Evolutionary conservation across 1,140 invertebrate genomes (phyloP), one percentile per base, ranked within the genome.

Genomic region (Leptinotarsa lineolata): DNA sequence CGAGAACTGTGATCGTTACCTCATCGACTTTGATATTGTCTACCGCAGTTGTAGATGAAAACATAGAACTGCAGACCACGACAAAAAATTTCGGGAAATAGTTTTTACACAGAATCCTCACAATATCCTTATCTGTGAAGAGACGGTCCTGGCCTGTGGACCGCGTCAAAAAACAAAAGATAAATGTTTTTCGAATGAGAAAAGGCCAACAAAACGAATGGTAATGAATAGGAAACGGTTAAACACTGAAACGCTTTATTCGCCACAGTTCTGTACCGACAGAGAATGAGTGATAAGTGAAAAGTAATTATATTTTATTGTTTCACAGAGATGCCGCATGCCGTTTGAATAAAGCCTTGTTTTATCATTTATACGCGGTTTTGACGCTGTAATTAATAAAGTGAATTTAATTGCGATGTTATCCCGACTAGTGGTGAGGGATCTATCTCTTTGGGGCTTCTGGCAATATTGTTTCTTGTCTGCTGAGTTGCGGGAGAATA

Each of bases 241-340:
- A 78, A 81, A 81, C 79, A 81, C 76, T 78, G 79, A 72, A 79
- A 77, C 70, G 78, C 80, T 81, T 81, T 81, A 81, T 81, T 79
- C 78, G 76, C 72, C 74, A 75, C 79, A 73, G 75, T 48, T 74
- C 67, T 72, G 65, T 73, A 59, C 69, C 59, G 24, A 21, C 70
- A 75, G 81, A 79, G 79, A 82, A 78, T 81, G 79, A 82, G 75
- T 81, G 81, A 82, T 82, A 82, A 82, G 79, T 82, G 78, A 82
- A 82, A 80, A 76, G 79, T 81, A 82, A 82, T 82, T 82, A 81
- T 77, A 79, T 81, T 82, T 82, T 81, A 82, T 82, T 82, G 81
- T 82, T 81, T 82, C 61, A 69, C 22, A 44, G 71, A 72, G 69
- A 74, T 74, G 73, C 72, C 72, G 75, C 75, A 76, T 69, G 71